These are phyloP conservation scores for Hipposideros armiger DNA, from an alignment of 2,113 vertebrate species.

Conservation along the genomic window DNA sequence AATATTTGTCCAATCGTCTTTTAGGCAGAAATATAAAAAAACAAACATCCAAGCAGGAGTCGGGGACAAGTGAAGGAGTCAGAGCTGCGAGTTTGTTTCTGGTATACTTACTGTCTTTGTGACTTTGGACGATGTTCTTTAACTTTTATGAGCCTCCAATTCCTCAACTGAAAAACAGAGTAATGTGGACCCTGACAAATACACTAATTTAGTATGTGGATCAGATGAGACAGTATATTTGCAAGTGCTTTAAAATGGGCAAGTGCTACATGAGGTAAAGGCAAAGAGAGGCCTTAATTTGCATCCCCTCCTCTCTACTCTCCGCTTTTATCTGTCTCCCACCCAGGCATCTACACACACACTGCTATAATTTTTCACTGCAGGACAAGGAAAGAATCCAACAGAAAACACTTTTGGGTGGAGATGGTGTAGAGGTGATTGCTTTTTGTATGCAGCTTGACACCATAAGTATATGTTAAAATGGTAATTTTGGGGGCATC, in stretches of 20 bases:
- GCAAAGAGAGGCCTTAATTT: not conserved
- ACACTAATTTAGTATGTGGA: not conserved
- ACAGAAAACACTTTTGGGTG: not conserved
- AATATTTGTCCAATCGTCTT: constrained; percentile 6
- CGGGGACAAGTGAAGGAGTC: not conserved
- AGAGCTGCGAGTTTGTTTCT: not conserved
- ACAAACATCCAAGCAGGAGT: not conserved
- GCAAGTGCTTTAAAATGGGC: constrained; percentile 36
- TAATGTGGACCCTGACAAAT: not conserved
- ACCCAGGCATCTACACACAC: not conserved
- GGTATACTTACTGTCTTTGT: not conserved
- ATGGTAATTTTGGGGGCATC: not conserved
- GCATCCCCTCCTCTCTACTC: not conserved
- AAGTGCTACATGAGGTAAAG: not conserved
- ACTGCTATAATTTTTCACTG: not conserved
- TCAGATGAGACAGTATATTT: not conserved
- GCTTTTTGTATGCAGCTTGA: not conserved
- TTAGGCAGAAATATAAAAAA: not conserved
- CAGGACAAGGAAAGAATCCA: not conserved
- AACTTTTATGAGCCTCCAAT: constrained; percentile 47
- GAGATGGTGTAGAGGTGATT: not conserved
- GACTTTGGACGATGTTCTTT: constrained; percentile 30
- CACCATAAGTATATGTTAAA: not conserved
- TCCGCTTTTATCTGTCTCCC: not conserved
- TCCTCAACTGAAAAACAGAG: not conserved